These are phyloP conservation scores for Amiota mariae DNA, from an alignment of 2,888 invertebrate species.

Conservation along the genomic window DNA sequence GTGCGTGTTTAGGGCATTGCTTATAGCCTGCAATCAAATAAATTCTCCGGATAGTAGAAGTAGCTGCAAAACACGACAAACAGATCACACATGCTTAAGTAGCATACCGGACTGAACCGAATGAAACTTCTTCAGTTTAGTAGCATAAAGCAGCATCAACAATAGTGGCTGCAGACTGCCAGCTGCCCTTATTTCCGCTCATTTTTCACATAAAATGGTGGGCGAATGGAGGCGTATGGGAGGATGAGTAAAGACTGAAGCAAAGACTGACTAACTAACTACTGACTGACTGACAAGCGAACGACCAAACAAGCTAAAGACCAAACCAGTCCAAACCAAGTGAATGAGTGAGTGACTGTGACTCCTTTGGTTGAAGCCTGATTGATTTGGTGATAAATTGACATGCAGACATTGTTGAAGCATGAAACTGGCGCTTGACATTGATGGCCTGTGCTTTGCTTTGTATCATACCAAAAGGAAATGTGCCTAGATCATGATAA, in stretches of 20 bases:
- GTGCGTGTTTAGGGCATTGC: constrained; percentile 50
- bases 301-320: constrained; percentile 12
- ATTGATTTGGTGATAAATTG: constrained; percentile 66
- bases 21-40: constrained; percentile 64
- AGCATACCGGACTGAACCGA: too few relatives aligned
- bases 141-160: background rate
- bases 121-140: too few relatives aligned
- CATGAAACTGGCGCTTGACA: constrained; percentile 51
- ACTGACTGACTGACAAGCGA: constrained; percentile 14
- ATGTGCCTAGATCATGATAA: constrained; percentile 2
- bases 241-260: background rate
- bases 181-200: constrained; percentile 50
- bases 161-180: constrained; percentile 13
- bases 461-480: constrained; percentile 5
- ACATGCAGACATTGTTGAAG: constrained; percentile 51
- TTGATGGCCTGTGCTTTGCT: constrained; percentile 45
- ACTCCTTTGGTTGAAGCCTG: constrained; percentile 49
- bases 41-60: constrained; percentile 56
- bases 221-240: background rate
- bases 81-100: constrained; percentile 3
- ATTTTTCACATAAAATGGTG: constrained; percentile 51
- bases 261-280: background rate
- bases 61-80: constrained; percentile 2
- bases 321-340: background rate
- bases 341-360: constrained; percentile 17